phyloP scores from a whole-genome alignment of 2,797 vertebrate species.

The Crax fasciolata region DNA sequence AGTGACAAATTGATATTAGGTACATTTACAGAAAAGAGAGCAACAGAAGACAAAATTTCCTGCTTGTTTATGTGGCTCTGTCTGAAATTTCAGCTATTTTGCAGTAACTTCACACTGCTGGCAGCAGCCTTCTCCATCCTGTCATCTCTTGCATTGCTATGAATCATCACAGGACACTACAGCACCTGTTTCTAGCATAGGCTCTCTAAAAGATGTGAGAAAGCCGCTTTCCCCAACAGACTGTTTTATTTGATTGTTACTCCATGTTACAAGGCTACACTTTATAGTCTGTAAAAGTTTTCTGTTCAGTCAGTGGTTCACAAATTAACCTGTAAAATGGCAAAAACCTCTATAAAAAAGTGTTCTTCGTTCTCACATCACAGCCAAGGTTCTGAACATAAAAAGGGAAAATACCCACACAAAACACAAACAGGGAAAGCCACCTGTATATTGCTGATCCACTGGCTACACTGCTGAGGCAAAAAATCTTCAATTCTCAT shows the following conservation, averaged over 20 bases:
- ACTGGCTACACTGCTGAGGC: background rate
- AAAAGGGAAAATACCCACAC: background rate
- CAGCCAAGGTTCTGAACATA: background rate
- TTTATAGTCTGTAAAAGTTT: slow-evolving; percentile 51
- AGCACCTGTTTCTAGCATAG: background rate
- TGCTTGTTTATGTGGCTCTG: background rate
- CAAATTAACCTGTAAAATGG: slow-evolving; percentile 51
- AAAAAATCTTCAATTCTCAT: background rate
- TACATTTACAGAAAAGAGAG: background rate
- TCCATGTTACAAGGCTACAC: slow-evolving; percentile 7
- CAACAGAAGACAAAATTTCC: too few species aligned
- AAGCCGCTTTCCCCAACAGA: background rate
- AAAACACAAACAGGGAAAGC: background rate
- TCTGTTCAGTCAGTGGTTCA: slow-evolving; percentile 46
- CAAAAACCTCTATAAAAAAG: slow-evolving; percentile 39
- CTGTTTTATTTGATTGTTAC: slow-evolving; percentile 32
- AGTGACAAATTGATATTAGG: background rate
- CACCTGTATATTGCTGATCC: background rate
- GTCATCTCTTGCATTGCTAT: rapidly evolving
- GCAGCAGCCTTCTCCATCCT: background rate
- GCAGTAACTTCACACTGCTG: background rate
- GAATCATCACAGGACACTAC: background rate
- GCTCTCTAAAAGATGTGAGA: background rate
- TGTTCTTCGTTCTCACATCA: background rate
- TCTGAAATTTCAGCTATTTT: background rate